Evolutionary conservation across 2,888 invertebrate species (phyloP).

Genomic region (Plusia festucae): DNA sequence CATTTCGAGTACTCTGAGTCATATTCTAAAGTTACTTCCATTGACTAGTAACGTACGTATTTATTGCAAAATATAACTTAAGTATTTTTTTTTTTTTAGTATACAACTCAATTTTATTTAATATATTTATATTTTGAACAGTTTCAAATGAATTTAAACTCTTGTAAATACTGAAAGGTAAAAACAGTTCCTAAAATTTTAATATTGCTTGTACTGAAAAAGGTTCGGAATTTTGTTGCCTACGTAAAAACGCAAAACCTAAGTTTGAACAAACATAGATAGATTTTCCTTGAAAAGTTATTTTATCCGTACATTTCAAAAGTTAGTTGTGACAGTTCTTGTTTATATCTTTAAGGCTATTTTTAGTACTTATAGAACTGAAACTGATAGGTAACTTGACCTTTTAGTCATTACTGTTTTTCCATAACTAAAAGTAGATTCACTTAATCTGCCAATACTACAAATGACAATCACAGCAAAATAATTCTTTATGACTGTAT

Average conservation of each 20-base stretch:
- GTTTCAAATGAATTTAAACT: not conserved
- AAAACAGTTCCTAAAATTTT: slow-evolving; percentile 1
- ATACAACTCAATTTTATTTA: too few relatives aligned
- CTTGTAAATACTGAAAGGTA: not conserved
- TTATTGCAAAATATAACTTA: too few relatives aligned
- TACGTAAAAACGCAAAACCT: not conserved
- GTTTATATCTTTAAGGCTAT: not conserved
- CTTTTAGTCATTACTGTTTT: not conserved
- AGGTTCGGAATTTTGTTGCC: not conserved
- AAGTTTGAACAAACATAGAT: not conserved
- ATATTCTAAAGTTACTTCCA: too few relatives aligned
- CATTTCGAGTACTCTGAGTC: not conserved
- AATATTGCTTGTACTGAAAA: not conserved
- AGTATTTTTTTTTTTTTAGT: not conserved
- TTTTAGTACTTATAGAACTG: not conserved
- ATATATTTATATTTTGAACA: not conserved
- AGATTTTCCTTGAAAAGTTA: not conserved
- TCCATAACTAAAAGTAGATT: too few relatives aligned
- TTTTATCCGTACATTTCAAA: not conserved
- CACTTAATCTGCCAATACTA: too few relatives aligned
- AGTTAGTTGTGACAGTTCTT: not conserved
- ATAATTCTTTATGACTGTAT: too few relatives aligned
- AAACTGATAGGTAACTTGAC: not conserved
- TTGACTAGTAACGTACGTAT: too few relatives aligned
- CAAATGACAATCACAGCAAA: too few relatives aligned